Evolutionary conservation across 1,140 invertebrate species (phyloP).

Genomic region (Zaprionus nigranus): DNA sequence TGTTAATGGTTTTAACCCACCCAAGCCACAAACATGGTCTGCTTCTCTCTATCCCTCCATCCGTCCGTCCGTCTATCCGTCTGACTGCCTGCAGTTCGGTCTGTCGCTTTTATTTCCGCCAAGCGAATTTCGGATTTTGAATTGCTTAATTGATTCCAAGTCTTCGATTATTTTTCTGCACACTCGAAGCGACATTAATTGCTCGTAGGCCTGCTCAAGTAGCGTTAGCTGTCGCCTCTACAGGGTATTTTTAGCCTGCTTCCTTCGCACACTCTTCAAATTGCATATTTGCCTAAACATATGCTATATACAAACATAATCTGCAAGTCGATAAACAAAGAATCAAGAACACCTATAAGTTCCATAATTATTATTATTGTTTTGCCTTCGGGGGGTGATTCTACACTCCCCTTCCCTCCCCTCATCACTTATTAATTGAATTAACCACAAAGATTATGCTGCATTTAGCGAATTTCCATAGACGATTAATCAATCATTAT

Average conservation of each 20-base stretch:
- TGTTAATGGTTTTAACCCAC: slow-evolving; percentile 79
- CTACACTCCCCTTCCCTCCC: background rate
- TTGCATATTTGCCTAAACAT: slow-evolving; percentile 12
- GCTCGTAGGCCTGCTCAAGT: slow-evolving; percentile 75
- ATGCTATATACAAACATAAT: background rate
- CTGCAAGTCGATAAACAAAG: slow-evolving; percentile 19
- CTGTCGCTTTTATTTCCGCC: slow-evolving; percentile 73
- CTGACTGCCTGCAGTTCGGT: slow-evolving; percentile 46
- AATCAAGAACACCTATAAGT: slow-evolving; percentile 39
- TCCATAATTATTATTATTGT: slow-evolving; percentile 40
- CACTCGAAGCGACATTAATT: slow-evolving; percentile 72
- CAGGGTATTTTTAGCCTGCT: slow-evolving; percentile 2
- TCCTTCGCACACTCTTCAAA: slow-evolving; percentile 26
- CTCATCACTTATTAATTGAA: slow-evolving; percentile 67
- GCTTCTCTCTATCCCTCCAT: slow-evolving; percentile 23
- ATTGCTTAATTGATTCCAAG: slow-evolving; percentile 74
- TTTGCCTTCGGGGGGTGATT: slow-evolving; percentile 40
- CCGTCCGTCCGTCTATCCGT: slow-evolving; percentile 34
- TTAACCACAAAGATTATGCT: slow-evolving; percentile 72
- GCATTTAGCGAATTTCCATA: slow-evolving; percentile 76
- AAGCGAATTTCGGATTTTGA: slow-evolving; percentile 52
- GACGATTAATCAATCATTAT: slow-evolving; percentile 72
- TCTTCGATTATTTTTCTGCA: slow-evolving; percentile 62
- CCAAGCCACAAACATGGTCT: slow-evolving; percentile 62
- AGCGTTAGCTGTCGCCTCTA: slow-evolving; percentile 51